A percentile compares a stretch with the other conserved stretches of the same genome.
phyloP scores from a whole-genome alignment of 2,797 vertebrate genomes.

The Pelodytes ibericus region DNA sequence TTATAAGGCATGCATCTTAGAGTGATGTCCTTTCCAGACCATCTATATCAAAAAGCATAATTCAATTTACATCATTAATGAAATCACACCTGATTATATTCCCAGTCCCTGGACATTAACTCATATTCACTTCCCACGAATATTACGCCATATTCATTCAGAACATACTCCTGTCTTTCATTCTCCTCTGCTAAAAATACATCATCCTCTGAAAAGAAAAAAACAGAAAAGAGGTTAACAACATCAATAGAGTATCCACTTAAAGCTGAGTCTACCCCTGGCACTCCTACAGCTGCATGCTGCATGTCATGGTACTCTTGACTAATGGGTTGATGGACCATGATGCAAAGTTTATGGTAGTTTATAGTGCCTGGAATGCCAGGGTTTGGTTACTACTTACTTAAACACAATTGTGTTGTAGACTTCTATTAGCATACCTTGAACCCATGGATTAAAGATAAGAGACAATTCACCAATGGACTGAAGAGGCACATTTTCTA shows the following conservation, averaged over 20 bases:
- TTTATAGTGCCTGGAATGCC: no score
- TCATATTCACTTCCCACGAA: conserved; percentile 65
- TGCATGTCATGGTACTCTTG: no score
- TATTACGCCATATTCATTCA: conserved; percentile 73
- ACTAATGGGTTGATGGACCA: no score
- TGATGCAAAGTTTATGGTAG: no score
- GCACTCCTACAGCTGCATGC: no score
- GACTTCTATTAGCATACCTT: conserved; percentile 17
- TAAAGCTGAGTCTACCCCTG: no score
- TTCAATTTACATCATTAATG: neutral
- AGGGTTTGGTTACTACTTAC: no score
- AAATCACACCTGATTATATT: conserved; percentile 72
- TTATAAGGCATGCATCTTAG: no score
- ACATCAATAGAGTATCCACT: no score
- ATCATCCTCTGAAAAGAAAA: conserved; percentile 67
- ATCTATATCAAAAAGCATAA: no score
- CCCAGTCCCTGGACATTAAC: conserved; percentile 70
- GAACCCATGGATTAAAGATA: conserved; percentile 48
- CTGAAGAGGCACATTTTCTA: neutral
- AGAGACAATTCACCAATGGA: conserved; percentile 26
- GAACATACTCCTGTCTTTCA: conserved; percentile 73
- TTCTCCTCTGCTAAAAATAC: conserved; percentile 69
- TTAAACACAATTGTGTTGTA: no score
- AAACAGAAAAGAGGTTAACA: conserved; percentile 12
- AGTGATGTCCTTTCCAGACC: no score